Conservation (phyloP, 2,797 vertebrate genomes). For the Gallinago nigripennis region DNA sequence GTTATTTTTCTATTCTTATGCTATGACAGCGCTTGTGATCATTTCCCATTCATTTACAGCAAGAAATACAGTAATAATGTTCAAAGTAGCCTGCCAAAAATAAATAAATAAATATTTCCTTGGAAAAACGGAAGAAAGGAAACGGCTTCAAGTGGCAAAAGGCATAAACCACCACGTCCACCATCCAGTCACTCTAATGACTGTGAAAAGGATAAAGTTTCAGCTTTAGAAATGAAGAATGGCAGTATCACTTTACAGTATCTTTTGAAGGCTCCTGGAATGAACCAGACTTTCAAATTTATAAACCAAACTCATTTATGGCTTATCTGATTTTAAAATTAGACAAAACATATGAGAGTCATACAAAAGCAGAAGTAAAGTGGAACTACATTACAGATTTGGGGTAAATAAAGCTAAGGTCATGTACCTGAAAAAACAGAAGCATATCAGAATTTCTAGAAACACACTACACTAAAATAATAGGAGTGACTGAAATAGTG, state of each 20-base stretch:
- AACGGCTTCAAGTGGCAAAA: slow-evolving; percentile 14
- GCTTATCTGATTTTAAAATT: neutral
- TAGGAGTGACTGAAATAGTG: neutral
- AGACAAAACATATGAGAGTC: neutral
- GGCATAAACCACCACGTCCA: neutral
- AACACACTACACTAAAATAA: neutral
- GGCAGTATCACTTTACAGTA: neutral
- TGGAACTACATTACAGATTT: neutral
- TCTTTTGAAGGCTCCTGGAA: neutral
- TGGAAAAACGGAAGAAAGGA: neutral
- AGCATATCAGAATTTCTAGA: neutral
- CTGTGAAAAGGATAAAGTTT: neutral
- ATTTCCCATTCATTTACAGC: neutral
- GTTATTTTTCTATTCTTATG: neutral
- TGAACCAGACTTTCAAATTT: neutral
- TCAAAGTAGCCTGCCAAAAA: neutral
- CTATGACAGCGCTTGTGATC: neutral
- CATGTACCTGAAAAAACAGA: neutral
- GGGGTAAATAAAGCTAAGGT: neutral
- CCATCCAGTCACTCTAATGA: neutral
- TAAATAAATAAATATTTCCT: neutral
- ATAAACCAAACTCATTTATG: neutral
- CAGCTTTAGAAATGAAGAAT: neutral
- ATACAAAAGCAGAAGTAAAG: neutral
- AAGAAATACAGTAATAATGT: slow-evolving; percentile 11